Percentiles rank a stretch among this genome's conserved stretches.
phyloP scores from a whole-genome alignment of 1,140 invertebrate species.

The Acyrthosiphon pisum region DNA sequence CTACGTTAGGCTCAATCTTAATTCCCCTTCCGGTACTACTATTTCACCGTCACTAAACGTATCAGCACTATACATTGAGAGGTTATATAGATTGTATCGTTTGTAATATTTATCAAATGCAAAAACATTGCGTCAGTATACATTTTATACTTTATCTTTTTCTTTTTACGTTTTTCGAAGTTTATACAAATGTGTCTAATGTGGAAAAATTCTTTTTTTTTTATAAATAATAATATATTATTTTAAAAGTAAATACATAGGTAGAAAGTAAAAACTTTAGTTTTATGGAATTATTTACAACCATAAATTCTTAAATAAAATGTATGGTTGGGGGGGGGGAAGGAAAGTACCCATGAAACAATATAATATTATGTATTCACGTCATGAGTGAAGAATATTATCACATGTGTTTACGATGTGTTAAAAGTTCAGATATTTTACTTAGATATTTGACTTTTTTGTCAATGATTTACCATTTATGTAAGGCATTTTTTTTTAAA shows the following conservation, averaged over 20 bases:
- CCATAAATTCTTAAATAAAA: neutral
- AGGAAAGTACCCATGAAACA: neutral
- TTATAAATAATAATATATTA: neutral
- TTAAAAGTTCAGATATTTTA: neutral
- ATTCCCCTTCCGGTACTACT: neutral
- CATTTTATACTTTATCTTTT: neutral
- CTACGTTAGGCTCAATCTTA: neutral
- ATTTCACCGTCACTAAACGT: neutral
- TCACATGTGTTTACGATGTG: neutral
- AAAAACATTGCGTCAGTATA: neutral
- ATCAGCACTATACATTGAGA: neutral
- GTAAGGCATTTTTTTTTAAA: neutral
- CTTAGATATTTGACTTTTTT: neutral
- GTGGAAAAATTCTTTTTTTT: neutral
- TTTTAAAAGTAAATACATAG: neutral
- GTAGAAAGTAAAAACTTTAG: neutral
- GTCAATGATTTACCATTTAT: neutral
- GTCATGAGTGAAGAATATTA: neutral
- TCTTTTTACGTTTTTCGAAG: neutral
- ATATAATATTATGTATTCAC: neutral
- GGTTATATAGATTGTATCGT: neutral
- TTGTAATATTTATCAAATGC: neutral
- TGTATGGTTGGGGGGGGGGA: neutral
- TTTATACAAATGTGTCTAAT: conserved; percentile 11
- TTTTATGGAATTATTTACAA: neutral